phyloP scores from a whole-genome alignment of 2,888 invertebrate species.

The Chalcosyrphus nemorum region DNA sequence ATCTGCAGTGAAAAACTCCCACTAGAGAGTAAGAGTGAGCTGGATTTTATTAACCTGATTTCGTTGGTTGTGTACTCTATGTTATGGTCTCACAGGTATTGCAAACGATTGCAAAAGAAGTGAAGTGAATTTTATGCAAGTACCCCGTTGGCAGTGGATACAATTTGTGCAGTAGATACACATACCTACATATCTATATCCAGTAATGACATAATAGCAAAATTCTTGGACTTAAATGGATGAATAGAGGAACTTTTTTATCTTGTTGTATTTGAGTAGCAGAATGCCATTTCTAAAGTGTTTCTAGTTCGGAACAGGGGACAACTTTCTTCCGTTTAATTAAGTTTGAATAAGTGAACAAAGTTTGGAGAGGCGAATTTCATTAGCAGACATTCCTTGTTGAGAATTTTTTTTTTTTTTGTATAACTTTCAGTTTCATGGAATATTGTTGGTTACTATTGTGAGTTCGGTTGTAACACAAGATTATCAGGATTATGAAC shows the following conservation, averaged over 20 bases:
- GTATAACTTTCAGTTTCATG: slow-evolving; percentile 75
- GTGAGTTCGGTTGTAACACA: slow-evolving; percentile 77
- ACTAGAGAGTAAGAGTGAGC: slow-evolving; percentile 34
- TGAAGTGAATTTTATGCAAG: slow-evolving; percentile 53
- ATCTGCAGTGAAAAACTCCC: slow-evolving; percentile 39
- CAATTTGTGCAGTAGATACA: slow-evolving; percentile 26
- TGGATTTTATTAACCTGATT: slow-evolving; percentile 61
- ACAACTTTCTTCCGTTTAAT: slow-evolving; percentile 17
- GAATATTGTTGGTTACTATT: slow-evolving; percentile 76
- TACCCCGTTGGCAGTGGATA: slow-evolving; percentile 39
- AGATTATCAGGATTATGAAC: slow-evolving; percentile 81
- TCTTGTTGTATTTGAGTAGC: no score
- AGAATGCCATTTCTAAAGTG: slow-evolving; percentile 1
- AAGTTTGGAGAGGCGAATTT: slow-evolving; percentile 19
- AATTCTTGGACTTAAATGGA: slow-evolving; percentile 25
- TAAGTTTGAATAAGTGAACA: slow-evolving; percentile 24
- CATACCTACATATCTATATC: not conserved
- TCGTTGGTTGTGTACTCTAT: slow-evolving; percentile 22
- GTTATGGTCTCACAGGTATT: slow-evolving; percentile 25
- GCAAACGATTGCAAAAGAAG: slow-evolving; percentile 54
- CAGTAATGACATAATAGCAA: slow-evolving; percentile 46
- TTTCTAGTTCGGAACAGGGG: slow-evolving; percentile 5
- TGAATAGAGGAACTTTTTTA: not conserved
- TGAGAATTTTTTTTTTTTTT: slow-evolving; percentile 9
- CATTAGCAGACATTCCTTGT: slow-evolving; percentile 13